Conservation (phyloP, 2,888 invertebrate genomes). For the Lydus trimaculatus region DNA sequence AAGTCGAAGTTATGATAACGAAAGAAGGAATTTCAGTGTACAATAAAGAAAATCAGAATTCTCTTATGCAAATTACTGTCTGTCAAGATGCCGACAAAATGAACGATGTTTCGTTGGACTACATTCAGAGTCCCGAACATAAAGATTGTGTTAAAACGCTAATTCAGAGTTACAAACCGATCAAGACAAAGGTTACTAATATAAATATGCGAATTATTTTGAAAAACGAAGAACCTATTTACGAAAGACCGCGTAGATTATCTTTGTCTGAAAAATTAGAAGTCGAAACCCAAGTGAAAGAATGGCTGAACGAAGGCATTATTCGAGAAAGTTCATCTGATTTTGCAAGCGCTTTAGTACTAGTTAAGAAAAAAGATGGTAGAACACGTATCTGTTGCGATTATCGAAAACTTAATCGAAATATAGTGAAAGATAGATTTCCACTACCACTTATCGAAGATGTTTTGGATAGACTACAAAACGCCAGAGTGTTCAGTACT, state of each 20-base stretch:
- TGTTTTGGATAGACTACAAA: slow-evolving; percentile 27
- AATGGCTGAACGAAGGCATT: too few species aligned
- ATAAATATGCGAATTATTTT: slow-evolving; percentile 46
- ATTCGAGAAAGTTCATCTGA: too few species aligned
- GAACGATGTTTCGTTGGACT: too few species aligned
- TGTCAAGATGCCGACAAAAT: too few species aligned
- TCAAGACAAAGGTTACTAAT: slow-evolving; percentile 4
- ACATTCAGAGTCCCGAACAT: too few species aligned
- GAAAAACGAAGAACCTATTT: slow-evolving; percentile 45
- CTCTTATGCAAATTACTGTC: too few species aligned
- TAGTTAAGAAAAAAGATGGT: slow-evolving; percentile 30
- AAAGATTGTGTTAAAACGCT: too few species aligned
- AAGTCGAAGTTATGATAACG: too few species aligned
- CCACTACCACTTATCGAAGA: slow-evolving; percentile 35
- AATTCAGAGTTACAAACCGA: background rate
- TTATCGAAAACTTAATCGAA: slow-evolving; percentile 31
- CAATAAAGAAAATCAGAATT: too few species aligned
- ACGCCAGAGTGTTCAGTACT: slow-evolving; percentile 20
- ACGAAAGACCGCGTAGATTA: slow-evolving; percentile 40
- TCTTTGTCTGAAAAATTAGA: slow-evolving; percentile 33
- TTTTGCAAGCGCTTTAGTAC: too few species aligned
- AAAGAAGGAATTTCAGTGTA: too few species aligned
- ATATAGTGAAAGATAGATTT: slow-evolving; percentile 31
- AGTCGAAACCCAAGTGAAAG: too few species aligned
- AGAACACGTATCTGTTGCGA: slow-evolving; percentile 26